Evolutionary conservation across 2,888 invertebrate species (phyloP).

Genomic region (Habrosyne pyritoides): DNA sequence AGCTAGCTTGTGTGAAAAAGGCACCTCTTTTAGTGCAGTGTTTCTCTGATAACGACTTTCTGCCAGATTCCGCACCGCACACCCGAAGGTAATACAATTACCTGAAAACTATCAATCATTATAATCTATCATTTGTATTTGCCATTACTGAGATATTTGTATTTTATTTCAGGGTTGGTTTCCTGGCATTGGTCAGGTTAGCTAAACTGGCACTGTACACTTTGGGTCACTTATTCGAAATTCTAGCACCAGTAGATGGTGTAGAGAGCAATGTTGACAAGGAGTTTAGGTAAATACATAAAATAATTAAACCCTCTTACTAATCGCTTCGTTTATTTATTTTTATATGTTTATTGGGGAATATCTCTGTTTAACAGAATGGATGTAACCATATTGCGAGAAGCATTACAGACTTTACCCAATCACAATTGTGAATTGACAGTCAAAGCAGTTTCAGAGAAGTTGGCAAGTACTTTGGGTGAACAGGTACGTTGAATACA

Average conservation of each 20-base stretch:
- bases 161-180: constrained; percentile 87
- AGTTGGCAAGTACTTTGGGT: constrained; percentile 91
- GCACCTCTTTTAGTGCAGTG: constrained; percentile 76
- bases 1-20: constrained; percentile 85
- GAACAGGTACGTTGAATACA: constrained; percentile 83
- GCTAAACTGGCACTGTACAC: constrained; percentile 95
- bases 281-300: constrained; percentile 62
- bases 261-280: constrained; percentile 68
- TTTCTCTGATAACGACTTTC: constrained; percentile 76
- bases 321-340: background rate
- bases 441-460: constrained; percentile 91
- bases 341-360: background rate
- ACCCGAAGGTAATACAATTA: constrained; percentile 63
- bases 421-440: constrained; percentile 93
- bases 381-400: constrained; percentile 87
- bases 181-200: constrained; percentile 93
- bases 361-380: constrained; percentile 51
- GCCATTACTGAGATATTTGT: background rate
- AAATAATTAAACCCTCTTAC: background rate
- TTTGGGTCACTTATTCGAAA: constrained; percentile 90
- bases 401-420: constrained; percentile 92
- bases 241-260: constrained; percentile 80
- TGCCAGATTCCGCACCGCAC: constrained; percentile 72
- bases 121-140: background rate
- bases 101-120: background rate